Percentiles rank a stretch among this genome's conserved stretches.
Evolutionary conservation across 2,797 vertebrate species (phyloP).

Genomic region (Dryobates pubescens): DNA sequence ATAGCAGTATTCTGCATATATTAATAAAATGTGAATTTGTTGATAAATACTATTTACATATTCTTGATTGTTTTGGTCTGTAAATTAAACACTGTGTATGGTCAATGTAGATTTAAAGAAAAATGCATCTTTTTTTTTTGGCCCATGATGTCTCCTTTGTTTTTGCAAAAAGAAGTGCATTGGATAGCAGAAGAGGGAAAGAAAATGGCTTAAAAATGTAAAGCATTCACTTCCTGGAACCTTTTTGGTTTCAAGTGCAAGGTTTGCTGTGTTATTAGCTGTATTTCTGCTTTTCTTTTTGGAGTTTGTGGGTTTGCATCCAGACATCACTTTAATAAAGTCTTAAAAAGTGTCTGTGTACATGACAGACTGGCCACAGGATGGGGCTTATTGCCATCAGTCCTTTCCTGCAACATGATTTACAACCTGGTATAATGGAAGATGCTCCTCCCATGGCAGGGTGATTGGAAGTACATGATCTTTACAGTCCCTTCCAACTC

Average conservation of each 20-base stretch:
- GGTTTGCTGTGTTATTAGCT: not conserved
- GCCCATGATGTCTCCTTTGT: not conserved
- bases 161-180: not conserved
- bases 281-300: not conserved
- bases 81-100: slow-evolving; percentile 14
- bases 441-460: not conserved
- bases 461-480: not conserved
- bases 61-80: slow-evolving; percentile 43
- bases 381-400: not conserved
- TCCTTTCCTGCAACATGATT: not conserved
- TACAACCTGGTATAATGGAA: not conserved
- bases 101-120: not conserved
- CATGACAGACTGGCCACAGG: not conserved
- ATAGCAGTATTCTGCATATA: slow-evolving; percentile 63
- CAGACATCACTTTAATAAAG: not conserved
- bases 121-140: not conserved
- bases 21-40: slow-evolving; percentile 67
- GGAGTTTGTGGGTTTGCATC: not conserved
- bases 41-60: slow-evolving; percentile 46
- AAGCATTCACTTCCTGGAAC: not conserved
- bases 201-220: not conserved
- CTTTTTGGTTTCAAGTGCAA: not conserved
- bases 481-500: not conserved
- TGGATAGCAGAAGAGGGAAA: not conserved
- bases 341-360: not conserved